Evolutionary conservation across 2,888 invertebrate species (phyloP).

Genomic region (Leucania comma): DNA sequence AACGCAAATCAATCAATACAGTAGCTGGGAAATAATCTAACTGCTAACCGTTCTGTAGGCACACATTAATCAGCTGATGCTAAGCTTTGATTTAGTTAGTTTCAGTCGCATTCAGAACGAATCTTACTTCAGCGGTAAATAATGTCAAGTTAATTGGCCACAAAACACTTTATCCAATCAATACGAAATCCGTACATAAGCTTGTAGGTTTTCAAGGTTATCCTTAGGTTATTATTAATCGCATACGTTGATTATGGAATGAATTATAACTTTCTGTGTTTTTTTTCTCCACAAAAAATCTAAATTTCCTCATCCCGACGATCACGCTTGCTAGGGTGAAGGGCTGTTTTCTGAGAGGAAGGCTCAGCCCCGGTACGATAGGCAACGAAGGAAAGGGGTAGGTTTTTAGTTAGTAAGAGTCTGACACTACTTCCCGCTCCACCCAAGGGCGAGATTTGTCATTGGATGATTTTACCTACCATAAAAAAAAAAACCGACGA

Average conservation of each 20-base stretch:
- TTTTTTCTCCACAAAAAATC: slow-evolving; percentile 69
- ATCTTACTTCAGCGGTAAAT: slow-evolving; percentile 33
- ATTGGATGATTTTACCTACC: too few species aligned
- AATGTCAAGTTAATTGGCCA: slow-evolving; percentile 31
- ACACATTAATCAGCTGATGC: neutral
- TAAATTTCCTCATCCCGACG: slow-evolving; percentile 71
- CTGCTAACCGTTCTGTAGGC: neutral
- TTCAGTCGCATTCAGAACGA: slow-evolving; percentile 28
- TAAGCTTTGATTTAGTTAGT: slow-evolving; percentile 35
- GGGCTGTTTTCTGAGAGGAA: too few species aligned
- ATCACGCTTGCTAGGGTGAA: too few species aligned
- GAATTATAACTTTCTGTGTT: slow-evolving; percentile 59
- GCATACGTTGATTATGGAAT: slow-evolving; percentile 60
- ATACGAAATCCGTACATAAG: slow-evolving; percentile 21
- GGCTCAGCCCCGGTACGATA: too few species aligned
- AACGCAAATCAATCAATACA: neutral
- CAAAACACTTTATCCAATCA: slow-evolving; percentile 3
- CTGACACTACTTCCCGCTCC: too few species aligned
- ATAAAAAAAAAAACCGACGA: too few species aligned
- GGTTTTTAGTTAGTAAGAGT: too few species aligned
- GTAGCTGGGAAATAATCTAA: neutral
- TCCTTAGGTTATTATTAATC: slow-evolving; percentile 44
- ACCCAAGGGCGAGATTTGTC: too few species aligned
- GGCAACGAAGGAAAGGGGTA: too few species aligned
- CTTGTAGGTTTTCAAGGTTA: slow-evolving; percentile 57